Conservation (phyloP, 2,113 vertebrate genomes). For the Istiophorus platypterus region DNA sequence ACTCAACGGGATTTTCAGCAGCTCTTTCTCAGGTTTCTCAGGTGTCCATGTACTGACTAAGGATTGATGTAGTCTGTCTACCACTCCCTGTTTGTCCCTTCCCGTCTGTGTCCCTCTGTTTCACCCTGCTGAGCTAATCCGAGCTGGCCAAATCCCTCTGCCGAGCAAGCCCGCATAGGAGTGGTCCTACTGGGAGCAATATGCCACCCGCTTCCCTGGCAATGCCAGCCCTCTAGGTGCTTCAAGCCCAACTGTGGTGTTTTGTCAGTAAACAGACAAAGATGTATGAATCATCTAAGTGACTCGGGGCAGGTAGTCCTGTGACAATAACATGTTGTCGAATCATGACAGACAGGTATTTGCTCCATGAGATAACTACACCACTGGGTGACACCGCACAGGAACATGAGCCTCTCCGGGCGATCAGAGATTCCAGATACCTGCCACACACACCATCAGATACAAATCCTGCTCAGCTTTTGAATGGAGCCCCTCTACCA, state of each 20-base stretch:
- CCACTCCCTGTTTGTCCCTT: conserved; percentile 41
- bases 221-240: conserved; percentile 62
- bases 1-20: conserved; percentile 24
- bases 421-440: conserved; percentile 19
- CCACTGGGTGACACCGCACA: conserved; percentile 20
- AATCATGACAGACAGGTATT: conserved; percentile 63
- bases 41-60: conserved; percentile 37
- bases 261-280: conserved; percentile 76
- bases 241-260: conserved; percentile 40
- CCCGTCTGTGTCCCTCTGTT: conserved; percentile 43
- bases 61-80: conserved; percentile 62
- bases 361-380: conserved; percentile 40
- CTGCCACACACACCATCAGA: conserved; percentile 31
- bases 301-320: conserved; percentile 60
- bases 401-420: conserved; percentile 12
- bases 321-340: conserved; percentile 63
- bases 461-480: conserved; percentile 21
- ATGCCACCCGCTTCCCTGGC: conserved; percentile 78
- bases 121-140: conserved; percentile 73
- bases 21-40: conserved; percentile 57
- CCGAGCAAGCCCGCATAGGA: conserved; percentile 58
- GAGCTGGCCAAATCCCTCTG: conserved; percentile 75
- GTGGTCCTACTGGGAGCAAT: conserved; percentile 80
- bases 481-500: conserved; percentile 31
- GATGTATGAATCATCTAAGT: conserved; percentile 73